Evolutionary conservation across 2,797 vertebrate genomes (phyloP).

Genomic region (Kryptopterus vitreolus): DNA sequence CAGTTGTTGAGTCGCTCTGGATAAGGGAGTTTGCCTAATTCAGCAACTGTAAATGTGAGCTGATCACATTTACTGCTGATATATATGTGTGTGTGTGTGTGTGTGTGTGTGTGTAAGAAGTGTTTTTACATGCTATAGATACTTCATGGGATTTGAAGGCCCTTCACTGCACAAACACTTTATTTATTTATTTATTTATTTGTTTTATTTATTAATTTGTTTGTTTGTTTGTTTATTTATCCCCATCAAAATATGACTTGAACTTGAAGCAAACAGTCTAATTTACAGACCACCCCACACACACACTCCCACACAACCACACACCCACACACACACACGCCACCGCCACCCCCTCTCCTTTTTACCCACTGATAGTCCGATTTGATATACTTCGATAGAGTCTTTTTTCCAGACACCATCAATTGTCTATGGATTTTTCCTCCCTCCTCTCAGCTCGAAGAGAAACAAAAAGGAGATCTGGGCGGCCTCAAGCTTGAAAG

Average conservation of each 20-base stretch:
- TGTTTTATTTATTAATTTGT: no score
- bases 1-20: no score
- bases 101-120: no score
- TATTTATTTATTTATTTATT: no score
- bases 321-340: no score
- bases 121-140: background rate
- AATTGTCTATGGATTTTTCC: constrained; percentile 84
- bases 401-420: constrained; percentile 82
- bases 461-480: constrained; percentile 79
- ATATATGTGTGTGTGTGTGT: no score
- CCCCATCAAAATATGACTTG: constrained; percentile 74
- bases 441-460: constrained; percentile 73
- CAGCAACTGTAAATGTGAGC: no score
- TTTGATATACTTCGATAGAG: constrained; percentile 84
- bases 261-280: constrained; percentile 81
- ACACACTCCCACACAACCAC: no score
- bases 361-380: constrained; percentile 75
- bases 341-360: constrained; percentile 71
- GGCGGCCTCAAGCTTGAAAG: constrained; percentile 76
- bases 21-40: no score
- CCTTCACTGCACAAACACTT: background rate
- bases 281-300: constrained; percentile 79
- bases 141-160: background rate
- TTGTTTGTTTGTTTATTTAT: constrained; percentile 53
- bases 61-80: no score